Evolutionary conservation across 1,140 invertebrate species (phyloP).

Genomic region (Aradophagus sp.): DNA sequence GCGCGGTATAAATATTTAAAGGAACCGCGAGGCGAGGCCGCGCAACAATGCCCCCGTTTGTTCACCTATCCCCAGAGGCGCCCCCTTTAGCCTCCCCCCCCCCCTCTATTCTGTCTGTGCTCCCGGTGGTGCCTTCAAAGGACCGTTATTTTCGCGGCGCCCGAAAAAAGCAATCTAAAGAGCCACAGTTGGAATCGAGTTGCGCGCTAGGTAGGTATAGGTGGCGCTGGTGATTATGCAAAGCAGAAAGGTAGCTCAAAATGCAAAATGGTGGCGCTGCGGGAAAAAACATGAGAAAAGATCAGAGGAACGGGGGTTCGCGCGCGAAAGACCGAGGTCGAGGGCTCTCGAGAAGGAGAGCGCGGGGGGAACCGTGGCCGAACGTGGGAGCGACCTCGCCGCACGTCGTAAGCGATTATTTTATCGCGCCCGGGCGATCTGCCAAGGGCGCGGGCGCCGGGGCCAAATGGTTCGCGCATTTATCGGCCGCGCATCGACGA

Average conservation of each 20-base stretch:
- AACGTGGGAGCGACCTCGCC: conserved; percentile 53
- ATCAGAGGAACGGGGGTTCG: conserved; percentile 56
- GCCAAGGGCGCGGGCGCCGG: conserved; percentile 58
- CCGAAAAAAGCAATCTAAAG: conserved; percentile 39
- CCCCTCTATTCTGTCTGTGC: conserved; percentile 1
- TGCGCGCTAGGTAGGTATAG: too few relatives aligned
- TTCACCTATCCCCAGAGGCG: conserved; percentile 42
- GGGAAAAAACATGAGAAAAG: conserved; percentile 51
- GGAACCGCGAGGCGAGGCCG: conserved; percentile 7
- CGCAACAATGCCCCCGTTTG: conserved; percentile 36
- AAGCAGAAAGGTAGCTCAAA: conserved; percentile 54
- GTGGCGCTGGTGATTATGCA: conserved; percentile 51
- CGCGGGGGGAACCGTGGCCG: conserved; percentile 54
- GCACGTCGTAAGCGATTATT: conserved; percentile 70
- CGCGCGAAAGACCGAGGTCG: conserved; percentile 53
- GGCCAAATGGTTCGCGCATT: conserved; percentile 20
- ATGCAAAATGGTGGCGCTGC: conserved; percentile 41
- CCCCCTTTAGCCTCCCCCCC: conserved; percentile 10
- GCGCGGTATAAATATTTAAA: conserved; percentile 42
- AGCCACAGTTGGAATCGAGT: conserved; percentile 45
- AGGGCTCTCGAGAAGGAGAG: conserved; percentile 55
- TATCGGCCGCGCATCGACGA: conserved; percentile 54
- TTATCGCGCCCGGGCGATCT: conserved; percentile 69
- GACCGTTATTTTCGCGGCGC: conserved; percentile 40
- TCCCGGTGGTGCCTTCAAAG: conserved; percentile 14